Evolutionary conservation across 2,797 vertebrate species (phyloP), one percentile per base, ranked within the genome.

Genomic region (Poeciliopsis infans): DNA sequence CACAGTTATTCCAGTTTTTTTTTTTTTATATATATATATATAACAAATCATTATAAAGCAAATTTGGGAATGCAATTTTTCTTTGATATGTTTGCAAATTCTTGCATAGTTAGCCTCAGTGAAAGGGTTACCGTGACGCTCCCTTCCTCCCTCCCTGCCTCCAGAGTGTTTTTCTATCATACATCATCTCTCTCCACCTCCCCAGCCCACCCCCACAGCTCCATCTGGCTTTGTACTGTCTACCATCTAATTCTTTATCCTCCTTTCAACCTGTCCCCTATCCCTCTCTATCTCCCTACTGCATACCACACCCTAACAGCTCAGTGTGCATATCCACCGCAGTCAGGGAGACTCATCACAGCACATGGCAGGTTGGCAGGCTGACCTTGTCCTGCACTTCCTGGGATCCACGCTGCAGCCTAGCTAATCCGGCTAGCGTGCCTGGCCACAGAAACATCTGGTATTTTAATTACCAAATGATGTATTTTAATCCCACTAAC

Each of bases 381-480:
- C 82, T 93, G 92, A 93, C 94, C 93, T 94, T 93, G 93, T 84
- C 82, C 83, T 85, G 87, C 84, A 89, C 91, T 92, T 88, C 79
- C 87, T 81, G 77, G 84, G 78, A 91, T 88, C 78, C 79, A 41
- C 23, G 0, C 77, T 72, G 78, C 85, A 78, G 75, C 86, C 45
- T 28, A 6, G 75, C 74, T 93, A 86, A 92, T 93, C 91, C 91
- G 79, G 82, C 87, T 87, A 88, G 85, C 81, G 75, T 81, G 85
- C 71, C 88, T 82, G 74, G 61, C 89, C 78, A n/a, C 61, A 72
- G 87, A 89, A 94, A 91, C 92, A 91, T 92, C 92, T 92, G 89
- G 85, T 88, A 57, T 88, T 90, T 90, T 90, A 91, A 94, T 92
- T 92, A 92, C 88, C 82, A 88, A 88, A 88, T 87, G 75, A 92